phyloP scores from a whole-genome alignment of 2,888 invertebrate species.

The Drosophila kuntzei region DNA sequence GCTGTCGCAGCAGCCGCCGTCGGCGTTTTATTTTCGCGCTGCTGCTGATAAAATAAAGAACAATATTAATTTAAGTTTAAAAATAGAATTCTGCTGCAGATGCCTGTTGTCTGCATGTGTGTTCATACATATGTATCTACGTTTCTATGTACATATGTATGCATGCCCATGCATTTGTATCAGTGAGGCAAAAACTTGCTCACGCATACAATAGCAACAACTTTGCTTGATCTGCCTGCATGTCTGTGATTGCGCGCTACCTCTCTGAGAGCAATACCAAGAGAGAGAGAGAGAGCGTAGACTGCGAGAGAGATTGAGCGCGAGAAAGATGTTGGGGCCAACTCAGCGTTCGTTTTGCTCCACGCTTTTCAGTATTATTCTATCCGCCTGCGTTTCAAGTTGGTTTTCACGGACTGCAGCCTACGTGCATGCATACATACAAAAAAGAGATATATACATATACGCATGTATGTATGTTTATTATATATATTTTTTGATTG shows the following conservation, averaged over 20 bases:
- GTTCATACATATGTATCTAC: not conserved
- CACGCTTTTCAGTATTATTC: constrained; percentile 73
- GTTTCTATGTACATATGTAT: constrained; percentile 21
- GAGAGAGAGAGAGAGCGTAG: constrained; percentile 22
- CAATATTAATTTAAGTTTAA: constrained; percentile 83
- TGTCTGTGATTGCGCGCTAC: constrained; percentile 63
- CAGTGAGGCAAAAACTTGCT: constrained; percentile 60
- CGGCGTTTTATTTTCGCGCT: constrained; percentile 70
- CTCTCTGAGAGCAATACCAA: constrained; percentile 29
- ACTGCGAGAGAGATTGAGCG: constrained; percentile 19
- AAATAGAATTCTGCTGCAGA: constrained; percentile 81
- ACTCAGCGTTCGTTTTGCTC: constrained; percentile 47
- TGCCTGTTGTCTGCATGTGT: constrained; percentile 68
- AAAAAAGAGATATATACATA: constrained; percentile 41
- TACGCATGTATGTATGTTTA: constrained; percentile 56
- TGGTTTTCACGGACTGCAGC: constrained; percentile 58
- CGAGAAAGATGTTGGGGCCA: constrained; percentile 42
- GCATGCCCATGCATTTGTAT: constrained; percentile 28
- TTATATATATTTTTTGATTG: constrained; percentile 69
- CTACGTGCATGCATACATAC: constrained; percentile 46
- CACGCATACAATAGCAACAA: constrained; percentile 51
- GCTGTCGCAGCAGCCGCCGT: constrained; percentile 65
- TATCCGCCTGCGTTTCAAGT: constrained; percentile 72
- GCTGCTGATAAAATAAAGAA: constrained; percentile 83
- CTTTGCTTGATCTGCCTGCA: constrained; percentile 56